phyloP scores from a whole-genome alignment of 1,140 invertebrate genomes.

The Mactra quadrangularis region DNA sequence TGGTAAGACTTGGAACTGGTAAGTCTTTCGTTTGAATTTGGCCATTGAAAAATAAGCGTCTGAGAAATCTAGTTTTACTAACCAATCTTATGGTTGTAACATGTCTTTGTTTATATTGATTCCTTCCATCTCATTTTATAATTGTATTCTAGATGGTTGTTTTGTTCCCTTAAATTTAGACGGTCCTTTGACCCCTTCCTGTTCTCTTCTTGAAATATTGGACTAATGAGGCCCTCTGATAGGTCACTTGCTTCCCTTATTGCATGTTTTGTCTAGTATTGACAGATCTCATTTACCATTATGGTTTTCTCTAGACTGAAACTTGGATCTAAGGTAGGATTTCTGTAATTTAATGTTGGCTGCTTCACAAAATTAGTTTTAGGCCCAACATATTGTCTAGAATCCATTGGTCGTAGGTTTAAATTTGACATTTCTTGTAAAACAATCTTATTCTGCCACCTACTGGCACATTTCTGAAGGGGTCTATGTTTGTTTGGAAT shows the following conservation, averaged over 20 bases:
- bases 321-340: neutral
- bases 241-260: slow-evolving; percentile 1
- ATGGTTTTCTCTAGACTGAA: neutral
- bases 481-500: neutral
- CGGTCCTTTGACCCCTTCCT: slow-evolving; percentile 29
- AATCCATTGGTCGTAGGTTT: slow-evolving; percentile 36
- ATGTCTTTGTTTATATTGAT: slow-evolving; percentile 48
- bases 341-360: neutral
- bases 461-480: neutral
- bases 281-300: slow-evolving; percentile 24
- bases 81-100: slow-evolving; percentile 4
- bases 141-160: slow-evolving; percentile 24
- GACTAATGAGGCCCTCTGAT: slow-evolving; percentile 10
- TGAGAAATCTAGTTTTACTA: slow-evolving; percentile 58
- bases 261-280: slow-evolving; percentile 36
- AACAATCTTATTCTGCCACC: slow-evolving; percentile 31
- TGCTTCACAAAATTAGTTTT: slow-evolving; percentile 21
- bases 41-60: slow-evolving; percentile 61
- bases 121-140: slow-evolving; percentile 63
- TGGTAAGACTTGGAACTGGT: slow-evolving; percentile 34
- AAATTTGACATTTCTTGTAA: neutral
- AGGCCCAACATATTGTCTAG: slow-evolving; percentile 26
- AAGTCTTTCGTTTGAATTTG: neutral
- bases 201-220: slow-evolving; percentile 46
- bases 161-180: slow-evolving; percentile 47